phyloP scores from a whole-genome alignment of 92 coral and sea anemone genomes.

The Epizoanthus illoricatus region DNA sequence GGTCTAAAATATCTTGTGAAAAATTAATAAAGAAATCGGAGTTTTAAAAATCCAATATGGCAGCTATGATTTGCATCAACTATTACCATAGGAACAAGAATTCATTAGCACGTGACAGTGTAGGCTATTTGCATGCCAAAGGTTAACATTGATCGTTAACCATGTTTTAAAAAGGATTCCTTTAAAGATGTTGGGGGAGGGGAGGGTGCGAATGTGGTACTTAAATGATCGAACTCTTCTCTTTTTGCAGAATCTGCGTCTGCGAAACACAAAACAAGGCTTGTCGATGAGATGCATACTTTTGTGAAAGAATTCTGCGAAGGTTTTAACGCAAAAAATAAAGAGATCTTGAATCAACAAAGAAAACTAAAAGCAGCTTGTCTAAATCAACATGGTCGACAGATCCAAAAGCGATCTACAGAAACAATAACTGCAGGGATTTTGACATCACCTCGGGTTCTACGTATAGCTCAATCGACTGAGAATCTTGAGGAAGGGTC shows the following conservation, averaged over 20 bases:
- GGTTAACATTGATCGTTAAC: no score
- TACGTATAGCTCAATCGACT: not conserved
- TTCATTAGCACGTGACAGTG: no score
- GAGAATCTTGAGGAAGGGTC: not conserved
- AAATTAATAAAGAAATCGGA: no score
- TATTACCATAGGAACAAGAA: no score
- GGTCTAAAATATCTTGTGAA: no score
- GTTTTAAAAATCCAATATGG: no score
- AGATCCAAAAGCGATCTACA: not conserved
- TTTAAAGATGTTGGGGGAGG: no score
- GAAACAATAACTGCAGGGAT: not conserved
- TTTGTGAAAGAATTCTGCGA: conserved; percentile 11
- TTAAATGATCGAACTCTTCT: not conserved
- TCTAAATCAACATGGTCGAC: not conserved
- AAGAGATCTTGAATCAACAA: not conserved
- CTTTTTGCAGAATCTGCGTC: not conserved
- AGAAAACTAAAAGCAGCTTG: not conserved
- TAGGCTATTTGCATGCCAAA: no score
- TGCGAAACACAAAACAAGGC: conserved; percentile 12
- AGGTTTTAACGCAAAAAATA: not conserved
- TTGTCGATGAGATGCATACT: conserved; percentile 10
- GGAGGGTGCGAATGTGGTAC: no score
- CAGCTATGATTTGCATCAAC: no score
- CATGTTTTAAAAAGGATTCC: no score
- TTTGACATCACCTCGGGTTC: not conserved